These are phyloP conservation scores for Anhinga anhinga DNA, from an alignment of 2,113 vertebrate genomes.

Conservation along the genomic window DNA sequence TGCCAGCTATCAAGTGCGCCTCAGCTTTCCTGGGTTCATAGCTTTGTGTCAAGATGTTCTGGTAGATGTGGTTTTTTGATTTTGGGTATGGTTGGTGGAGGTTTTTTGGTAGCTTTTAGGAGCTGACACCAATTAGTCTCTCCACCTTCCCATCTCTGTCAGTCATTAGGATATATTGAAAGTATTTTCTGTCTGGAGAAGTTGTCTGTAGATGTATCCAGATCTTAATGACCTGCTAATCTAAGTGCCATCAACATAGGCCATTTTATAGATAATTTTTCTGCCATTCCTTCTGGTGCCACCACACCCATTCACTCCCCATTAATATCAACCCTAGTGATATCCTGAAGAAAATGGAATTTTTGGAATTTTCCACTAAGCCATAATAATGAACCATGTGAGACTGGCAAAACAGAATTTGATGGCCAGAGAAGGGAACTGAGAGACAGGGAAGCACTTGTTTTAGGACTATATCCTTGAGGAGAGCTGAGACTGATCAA, in stretches of 20 bases:
- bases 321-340: not conserved
- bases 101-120: not conserved
- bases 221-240: not conserved
- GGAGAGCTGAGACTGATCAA: no score
- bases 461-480: no score
- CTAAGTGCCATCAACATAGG: not conserved
- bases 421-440: no score
- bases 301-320: not conserved
- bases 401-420: no score
- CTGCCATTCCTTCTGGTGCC: not conserved
- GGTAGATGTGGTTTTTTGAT: not conserved
- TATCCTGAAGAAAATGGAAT: no score
- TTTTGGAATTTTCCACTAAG: no score
- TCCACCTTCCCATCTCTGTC: not conserved
- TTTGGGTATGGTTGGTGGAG: not conserved
- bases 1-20: not conserved
- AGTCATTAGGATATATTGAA: not conserved
- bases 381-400: no score
- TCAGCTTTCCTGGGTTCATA: not conserved
- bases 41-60: not conserved
- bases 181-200: not conserved
- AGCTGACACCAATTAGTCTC: not conserved
- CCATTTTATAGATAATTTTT: not conserved
- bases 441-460: no score
- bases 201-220: not conserved